A percentile compares a stretch with the other conserved stretches of the same genome.
Conservation (phyloP, 2,888 invertebrate genomes). For the Pyrocoelia pectoralis region DNA sequence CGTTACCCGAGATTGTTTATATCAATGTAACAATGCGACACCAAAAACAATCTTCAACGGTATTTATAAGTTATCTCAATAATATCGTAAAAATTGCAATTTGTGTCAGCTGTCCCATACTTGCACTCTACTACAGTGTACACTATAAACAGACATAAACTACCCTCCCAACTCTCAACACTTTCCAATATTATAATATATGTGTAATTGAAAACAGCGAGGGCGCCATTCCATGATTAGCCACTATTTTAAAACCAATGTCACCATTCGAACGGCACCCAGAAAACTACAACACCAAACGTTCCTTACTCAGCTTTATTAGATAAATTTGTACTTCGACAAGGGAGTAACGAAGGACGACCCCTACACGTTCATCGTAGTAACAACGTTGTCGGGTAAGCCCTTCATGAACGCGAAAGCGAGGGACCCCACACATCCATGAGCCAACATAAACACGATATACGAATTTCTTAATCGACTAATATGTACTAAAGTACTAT, state of each 20-base stretch:
- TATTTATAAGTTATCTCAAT: conserved; percentile 44
- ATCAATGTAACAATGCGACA: conserved; percentile 51
- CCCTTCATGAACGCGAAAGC: conserved; percentile 53
- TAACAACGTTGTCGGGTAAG: conserved; percentile 29
- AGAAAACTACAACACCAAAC: conserved; percentile 56
- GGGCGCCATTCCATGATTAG: conserved; percentile 53
- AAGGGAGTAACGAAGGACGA: conserved; percentile 49
- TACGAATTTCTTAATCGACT: conserved; percentile 36
- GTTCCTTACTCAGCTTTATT: conserved; percentile 47
- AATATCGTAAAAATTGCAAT: conserved; percentile 55
- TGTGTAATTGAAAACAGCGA: conserved; percentile 60
- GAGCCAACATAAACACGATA: conserved; percentile 44
- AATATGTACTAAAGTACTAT: conserved; percentile 31
- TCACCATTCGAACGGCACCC: conserved; percentile 36
- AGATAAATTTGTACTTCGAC: conserved; percentile 59
- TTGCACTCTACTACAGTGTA: conserved; percentile 59
- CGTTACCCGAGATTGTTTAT: conserved; percentile 18
- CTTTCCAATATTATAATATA: conserved; percentile 57
- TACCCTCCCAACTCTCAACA: conserved; percentile 59
- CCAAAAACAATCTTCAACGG: conserved; percentile 55
- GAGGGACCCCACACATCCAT: conserved; percentile 56
- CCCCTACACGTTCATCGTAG: conserved; percentile 18
- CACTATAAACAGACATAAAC: conserved; percentile 61
- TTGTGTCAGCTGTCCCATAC: conserved; percentile 47
- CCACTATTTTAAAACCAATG: conserved; percentile 26